Evolutionary conservation across 2,888 invertebrate species (phyloP), one percentile per base, ranked within the genome.

Genomic region (Spialia ferax): DNA sequence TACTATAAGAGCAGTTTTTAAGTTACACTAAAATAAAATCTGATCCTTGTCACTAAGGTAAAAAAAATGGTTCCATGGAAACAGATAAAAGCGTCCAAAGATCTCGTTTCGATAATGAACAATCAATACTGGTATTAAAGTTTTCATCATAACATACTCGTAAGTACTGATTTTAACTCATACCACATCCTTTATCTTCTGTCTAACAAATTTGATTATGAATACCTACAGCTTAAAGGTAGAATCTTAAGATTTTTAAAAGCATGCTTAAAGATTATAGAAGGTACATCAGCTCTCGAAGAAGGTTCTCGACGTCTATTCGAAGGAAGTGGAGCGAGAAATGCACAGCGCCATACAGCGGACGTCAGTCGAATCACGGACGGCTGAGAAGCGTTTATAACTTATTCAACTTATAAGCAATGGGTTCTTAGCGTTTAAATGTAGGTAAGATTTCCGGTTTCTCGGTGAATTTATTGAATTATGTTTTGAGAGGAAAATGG

Each of bases 251-350:
- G 42, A 42, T 42, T 42, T 15, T 15, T 42, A n/a, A 42, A 8
- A 15, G 42, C 15, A 15, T 15, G 15, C 42, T 15, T 7, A 42
- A 15, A 42, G 42, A 15, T 42, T 8, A 15, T 42, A 42, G 42
- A 42, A 42, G 42, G 42, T 1, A 42, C 7, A 15, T 42, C 42
- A 42, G 42, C 15, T 15, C 11, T 15, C 15, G 48, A 5, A 11
- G 15, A 50, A 50, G 50, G 35, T 61, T 35, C 50, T 61, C n/a
- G 22, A 61, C 20, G 32, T 61, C 22, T 22, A 35, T 50, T 48
- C 61, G 54, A 63, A 38, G 38, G 35, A 63, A 63, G 38, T 63
- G 54, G 63, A 63, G 54, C 54, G 54, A 26, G 15, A 26, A 42
- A 54, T 18, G 20, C 54, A 42, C 26, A 42, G 23, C 32, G 35